Percentiles rank a stretch among this genome's conserved stretches.
phyloP scores from a whole-genome alignment of 2,888 invertebrate genomes.

The Anthrax anthrax region DNA sequence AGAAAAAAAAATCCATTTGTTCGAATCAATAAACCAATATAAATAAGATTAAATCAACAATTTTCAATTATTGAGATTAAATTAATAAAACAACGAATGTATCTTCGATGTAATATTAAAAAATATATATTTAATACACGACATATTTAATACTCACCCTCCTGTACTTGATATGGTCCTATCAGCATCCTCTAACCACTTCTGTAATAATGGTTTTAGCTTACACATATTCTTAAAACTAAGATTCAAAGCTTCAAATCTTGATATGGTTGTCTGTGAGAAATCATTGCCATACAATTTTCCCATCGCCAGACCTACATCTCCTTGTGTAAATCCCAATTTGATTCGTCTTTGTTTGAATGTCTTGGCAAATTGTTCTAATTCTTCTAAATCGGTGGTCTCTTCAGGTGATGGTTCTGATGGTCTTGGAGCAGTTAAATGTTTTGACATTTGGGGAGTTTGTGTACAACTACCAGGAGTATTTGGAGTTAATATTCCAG shows the following conservation, averaged over 20 bases:
- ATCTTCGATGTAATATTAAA: too few relatives aligned
- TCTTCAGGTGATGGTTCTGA: slow-evolving; percentile 82
- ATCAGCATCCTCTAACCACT: slow-evolving; percentile 94
- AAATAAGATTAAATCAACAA: too few relatives aligned
- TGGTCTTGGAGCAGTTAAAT: slow-evolving; percentile 44
- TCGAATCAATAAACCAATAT: not conserved
- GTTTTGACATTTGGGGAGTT: slow-evolving; percentile 40
- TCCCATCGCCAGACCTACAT: slow-evolving; percentile 97
- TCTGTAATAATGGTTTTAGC: slow-evolving; percentile 89
- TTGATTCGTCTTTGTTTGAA: slow-evolving; percentile 97
- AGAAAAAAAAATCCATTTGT: not conserved
- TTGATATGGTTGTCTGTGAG: slow-evolving; percentile 96
- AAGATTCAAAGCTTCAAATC: slow-evolving; percentile 95
- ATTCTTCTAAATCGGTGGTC: slow-evolving; percentile 91
- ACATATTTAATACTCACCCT: slow-evolving; percentile 28
- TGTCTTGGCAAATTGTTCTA: slow-evolving; percentile 96
- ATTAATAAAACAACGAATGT: too few relatives aligned
- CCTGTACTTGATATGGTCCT: slow-evolving; percentile 61
- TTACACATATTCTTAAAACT: slow-evolving; percentile 99
- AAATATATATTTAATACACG: too few relatives aligned
- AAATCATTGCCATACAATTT: slow-evolving; percentile 97
- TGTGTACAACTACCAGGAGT: slow-evolving; percentile 40
- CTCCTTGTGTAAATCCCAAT: slow-evolving; percentile 97
- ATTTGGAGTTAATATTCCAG: slow-evolving; percentile 41
- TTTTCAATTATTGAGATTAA: too few relatives aligned